Evolutionary conservation across 2,113 vertebrate species (phyloP), one percentile per base, ranked within the genome.

Genomic region (Chionis minor): DNA sequence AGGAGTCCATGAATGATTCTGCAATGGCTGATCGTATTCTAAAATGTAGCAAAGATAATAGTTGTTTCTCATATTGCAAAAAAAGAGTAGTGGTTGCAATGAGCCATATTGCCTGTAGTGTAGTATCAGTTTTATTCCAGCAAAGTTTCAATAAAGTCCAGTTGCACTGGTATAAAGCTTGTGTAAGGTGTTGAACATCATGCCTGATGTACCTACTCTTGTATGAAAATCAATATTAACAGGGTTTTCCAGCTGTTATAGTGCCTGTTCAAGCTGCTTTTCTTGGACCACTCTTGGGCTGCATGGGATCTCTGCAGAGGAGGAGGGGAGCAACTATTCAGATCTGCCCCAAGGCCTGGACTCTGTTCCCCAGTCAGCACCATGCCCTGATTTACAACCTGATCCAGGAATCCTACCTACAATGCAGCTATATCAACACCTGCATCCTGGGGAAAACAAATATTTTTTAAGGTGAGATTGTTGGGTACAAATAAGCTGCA

Each of bases 361-460:
- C 74, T 87, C 81, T 63, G 66, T 80, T 95, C 49, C 45, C 62
- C 83, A 86, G 21, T 95, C 94, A 95, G 58, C 91, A 3, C 91
- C 65, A 22, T 79, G 58, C 73, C 28, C 66, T 94, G 86, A 97
- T 97, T 97, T 96, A 97, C 54, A 94, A 35, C 55, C 86, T 88
- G 74, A 73, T 61, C 74, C 92, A 92, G 63, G 58, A 95, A 55
- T 55, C 74, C 38, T 91, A 82, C 66, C 66, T 94, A 90, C 87
- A 92, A 90, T 94, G 81, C 92, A 96, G 67, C 91, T 91, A 94
- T 66, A 91, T 91, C 97, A 96, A 96, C 96, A 96, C 78, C 89
- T 96, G 92, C 78, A 80, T 87, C 74, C 58, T 27, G 51, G 44
- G 54, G 78, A 94, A 97, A 96, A 95, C 78, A 94, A 94, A 71